A percentile compares a stretch with the other conserved stretches of the same genome.
Evolutionary conservation across 1,140 invertebrate genomes (phyloP).

Genomic region (Apis florea): DNA sequence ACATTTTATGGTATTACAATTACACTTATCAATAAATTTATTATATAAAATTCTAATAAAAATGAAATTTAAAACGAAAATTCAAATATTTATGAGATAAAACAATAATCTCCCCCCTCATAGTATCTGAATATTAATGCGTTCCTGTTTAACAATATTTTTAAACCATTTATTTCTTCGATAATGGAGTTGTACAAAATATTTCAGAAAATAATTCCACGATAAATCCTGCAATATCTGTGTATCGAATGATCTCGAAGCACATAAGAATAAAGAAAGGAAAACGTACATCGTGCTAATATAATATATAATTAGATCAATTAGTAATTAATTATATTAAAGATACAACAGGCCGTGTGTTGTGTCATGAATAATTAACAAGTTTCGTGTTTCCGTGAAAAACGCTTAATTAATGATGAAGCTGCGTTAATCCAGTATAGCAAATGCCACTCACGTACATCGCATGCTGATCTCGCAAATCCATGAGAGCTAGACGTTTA

Average conservation of each 20-base stretch:
- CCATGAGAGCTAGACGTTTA: constrained; percentile 35
- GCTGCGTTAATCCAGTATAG: constrained; percentile 31
- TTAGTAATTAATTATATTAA: constrained; percentile 56
- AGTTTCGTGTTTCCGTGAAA: constrained; percentile 24
- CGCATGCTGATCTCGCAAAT: constrained; percentile 34
- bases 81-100: too few species aligned
- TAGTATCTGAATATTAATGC: too few species aligned
- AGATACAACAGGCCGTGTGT: background rate
- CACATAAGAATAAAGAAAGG: background rate
- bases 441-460: constrained; percentile 44
- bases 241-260: background rate
- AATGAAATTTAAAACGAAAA: too few species aligned
- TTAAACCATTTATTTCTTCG: too few species aligned
- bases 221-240: too few species aligned
- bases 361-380: constrained; percentile 53
- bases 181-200: too few species aligned
- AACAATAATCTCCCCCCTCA: too few species aligned
- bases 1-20: too few species aligned
- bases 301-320: constrained; percentile 37
- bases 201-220: too few species aligned
- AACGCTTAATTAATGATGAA: constrained; percentile 58
- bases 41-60: too few species aligned
- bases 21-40: too few species aligned
- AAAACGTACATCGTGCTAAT: background rate
- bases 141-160: too few species aligned